These are phyloP conservation scores for Eulimnadia texana DNA, from an alignment of 1,140 invertebrate genomes.

Conservation along the genomic window DNA sequence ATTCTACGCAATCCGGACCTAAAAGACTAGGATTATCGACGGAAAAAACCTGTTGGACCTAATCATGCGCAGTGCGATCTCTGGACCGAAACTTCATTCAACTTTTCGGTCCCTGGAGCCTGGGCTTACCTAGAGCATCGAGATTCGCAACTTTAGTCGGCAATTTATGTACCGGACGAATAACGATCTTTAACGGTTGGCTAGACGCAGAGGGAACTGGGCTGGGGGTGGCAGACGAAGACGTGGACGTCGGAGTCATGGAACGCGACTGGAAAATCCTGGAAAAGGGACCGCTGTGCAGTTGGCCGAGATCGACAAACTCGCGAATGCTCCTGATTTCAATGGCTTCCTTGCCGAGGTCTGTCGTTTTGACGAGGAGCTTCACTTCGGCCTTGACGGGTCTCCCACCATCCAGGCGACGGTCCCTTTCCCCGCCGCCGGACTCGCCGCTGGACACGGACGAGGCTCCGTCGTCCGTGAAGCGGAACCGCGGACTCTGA, in stretches of 20 bases:
- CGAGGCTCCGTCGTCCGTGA: conserved; percentile 13
- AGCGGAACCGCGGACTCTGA: conserved; percentile 18
- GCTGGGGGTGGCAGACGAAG: conserved; percentile 13
- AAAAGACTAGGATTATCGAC: too few relatives aligned
- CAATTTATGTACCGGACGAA: background rate
- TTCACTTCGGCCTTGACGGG: conserved; percentile 34
- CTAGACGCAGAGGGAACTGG: conserved; percentile 3
- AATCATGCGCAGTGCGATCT: too few relatives aligned
- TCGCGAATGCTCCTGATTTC: conserved; percentile 36
- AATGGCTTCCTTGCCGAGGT: conserved; percentile 35
- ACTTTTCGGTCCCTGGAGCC: too few relatives aligned
- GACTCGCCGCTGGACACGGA: background rate
- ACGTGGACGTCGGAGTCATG: background rate
- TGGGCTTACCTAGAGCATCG: background rate
- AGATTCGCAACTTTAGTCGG: background rate
- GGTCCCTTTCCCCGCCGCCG: background rate
- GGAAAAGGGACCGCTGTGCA: conserved; percentile 12
- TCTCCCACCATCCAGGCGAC: conserved; percentile 12
- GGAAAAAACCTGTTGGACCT: too few relatives aligned
- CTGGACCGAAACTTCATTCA: too few relatives aligned
- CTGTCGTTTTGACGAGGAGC: conserved; percentile 34
- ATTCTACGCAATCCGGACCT: too few relatives aligned
- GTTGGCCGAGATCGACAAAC: conserved; percentile 27
- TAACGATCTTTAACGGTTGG: background rate
- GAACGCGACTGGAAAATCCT: conserved; percentile 8